phyloP scores from a whole-genome alignment of 2,113 vertebrate species.

The Sorex fumeus region DNA sequence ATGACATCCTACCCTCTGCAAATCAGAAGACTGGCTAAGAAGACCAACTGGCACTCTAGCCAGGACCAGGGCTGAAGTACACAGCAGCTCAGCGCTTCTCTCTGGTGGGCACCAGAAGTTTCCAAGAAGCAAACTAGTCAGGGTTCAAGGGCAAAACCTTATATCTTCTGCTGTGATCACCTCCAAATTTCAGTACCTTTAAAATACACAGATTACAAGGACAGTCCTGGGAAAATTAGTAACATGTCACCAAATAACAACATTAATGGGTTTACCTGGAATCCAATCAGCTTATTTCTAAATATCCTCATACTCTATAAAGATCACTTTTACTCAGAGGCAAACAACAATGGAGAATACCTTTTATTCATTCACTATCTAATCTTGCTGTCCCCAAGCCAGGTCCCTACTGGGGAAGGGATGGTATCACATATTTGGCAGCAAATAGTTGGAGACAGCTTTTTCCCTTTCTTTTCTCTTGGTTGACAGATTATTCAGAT shows the following conservation, averaged over 20 bases:
- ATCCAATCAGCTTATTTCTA: slow-evolving; percentile 60
- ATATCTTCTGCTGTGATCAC: slow-evolving; percentile 31
- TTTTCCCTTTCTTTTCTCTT: slow-evolving; percentile 60
- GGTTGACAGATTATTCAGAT: slow-evolving; percentile 43
- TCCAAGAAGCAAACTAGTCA: slow-evolving; percentile 47
- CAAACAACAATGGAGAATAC: slow-evolving; percentile 48
- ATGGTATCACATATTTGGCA: neutral
- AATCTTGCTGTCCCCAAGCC: slow-evolving; percentile 41
- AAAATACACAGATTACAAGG: slow-evolving; percentile 60
- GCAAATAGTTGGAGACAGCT: slow-evolving; percentile 8
- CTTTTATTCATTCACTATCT: slow-evolving; percentile 52
- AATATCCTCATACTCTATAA: neutral
- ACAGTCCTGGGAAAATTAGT: slow-evolving; percentile 49
- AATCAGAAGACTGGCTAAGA: neutral
- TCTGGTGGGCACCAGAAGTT: neutral
- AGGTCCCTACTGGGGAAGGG: neutral
- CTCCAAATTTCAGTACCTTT: slow-evolving; percentile 61
- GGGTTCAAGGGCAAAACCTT: slow-evolving; percentile 48
- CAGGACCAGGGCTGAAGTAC: neutral
- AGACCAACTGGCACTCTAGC: neutral
- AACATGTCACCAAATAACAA: slow-evolving; percentile 31
- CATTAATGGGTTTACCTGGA: slow-evolving; percentile 49
- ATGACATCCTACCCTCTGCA: neutral
- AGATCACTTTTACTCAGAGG: neutral
- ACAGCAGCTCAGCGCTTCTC: neutral